These are phyloP conservation scores for Eulemur macaco DNA, from an alignment of 2,113 vertebrate species.

Conservation along the genomic window DNA sequence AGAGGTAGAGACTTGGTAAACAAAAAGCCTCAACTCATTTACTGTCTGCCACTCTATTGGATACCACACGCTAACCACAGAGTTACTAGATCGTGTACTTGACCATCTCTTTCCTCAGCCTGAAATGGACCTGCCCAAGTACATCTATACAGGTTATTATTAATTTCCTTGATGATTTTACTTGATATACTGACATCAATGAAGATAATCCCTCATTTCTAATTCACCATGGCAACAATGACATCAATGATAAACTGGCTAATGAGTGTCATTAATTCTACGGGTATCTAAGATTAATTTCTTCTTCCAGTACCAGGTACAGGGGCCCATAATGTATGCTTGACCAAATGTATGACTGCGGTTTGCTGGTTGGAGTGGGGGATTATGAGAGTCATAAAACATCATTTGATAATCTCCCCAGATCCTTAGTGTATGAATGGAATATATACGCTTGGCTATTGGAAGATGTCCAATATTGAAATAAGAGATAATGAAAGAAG, in stretches of 20 bases:
- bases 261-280: neutral
- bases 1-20: neutral
- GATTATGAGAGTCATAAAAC: too few species aligned
- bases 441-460: fast-evolving
- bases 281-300: neutral
- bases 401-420: neutral
- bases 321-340: neutral
- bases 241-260: neutral
- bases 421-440: neutral
- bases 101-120: neutral
- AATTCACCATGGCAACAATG: neutral
- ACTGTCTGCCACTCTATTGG: neutral
- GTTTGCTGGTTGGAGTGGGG: neutral
- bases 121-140: neutral
- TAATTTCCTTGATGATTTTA: neutral
- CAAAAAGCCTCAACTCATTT: neutral
- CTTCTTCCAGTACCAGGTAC: neutral
- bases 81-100: neutral
- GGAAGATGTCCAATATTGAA: neutral
- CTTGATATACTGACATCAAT: neutral
- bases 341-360: too few species aligned
- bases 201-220: neutral
- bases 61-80: too few species aligned
- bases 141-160: neutral
- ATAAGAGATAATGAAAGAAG: neutral